phyloP scores from a whole-genome alignment of 2,888 invertebrate species.

The Tiliacea aurago region DNA sequence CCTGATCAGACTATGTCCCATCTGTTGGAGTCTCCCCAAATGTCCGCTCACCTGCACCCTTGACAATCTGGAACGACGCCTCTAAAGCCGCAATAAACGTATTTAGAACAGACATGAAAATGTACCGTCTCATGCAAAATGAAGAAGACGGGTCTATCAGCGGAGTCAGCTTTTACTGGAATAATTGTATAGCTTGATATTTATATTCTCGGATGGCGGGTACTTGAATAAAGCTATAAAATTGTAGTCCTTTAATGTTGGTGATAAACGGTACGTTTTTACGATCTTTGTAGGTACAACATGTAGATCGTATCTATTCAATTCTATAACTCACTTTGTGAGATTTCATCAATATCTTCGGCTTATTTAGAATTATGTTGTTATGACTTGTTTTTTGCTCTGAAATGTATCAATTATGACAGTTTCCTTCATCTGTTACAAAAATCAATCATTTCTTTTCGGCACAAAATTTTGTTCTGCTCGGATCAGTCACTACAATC shows the following conservation, averaged over 20 bases:
- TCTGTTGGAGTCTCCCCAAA: not conserved
- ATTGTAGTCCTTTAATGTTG: not conserved
- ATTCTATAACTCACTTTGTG: not conserved
- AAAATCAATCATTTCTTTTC: not conserved
- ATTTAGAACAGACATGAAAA: too few relatives aligned
- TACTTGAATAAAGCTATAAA: slow-evolving; percentile 16
- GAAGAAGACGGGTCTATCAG: not conserved
- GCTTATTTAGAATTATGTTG: too few relatives aligned
- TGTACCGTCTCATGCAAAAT: not conserved
- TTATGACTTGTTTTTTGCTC: not conserved
- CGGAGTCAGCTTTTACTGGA: not conserved
- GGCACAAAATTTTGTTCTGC: not conserved
- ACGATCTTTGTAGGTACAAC: not conserved
- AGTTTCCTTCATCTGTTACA: not conserved
- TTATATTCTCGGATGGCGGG: slow-evolving; percentile 1
- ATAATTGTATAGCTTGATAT: not conserved
- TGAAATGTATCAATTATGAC: not conserved
- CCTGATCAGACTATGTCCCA: not conserved
- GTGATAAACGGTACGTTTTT: slow-evolving; percentile 11
- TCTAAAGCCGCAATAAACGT: not conserved
- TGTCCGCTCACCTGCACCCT: not conserved
- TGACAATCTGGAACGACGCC: not conserved
- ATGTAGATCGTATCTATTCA: slow-evolving; percentile 13
- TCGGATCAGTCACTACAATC: not conserved
- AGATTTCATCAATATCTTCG: not conserved